Conservation (phyloP, 37 sponge, comb jelly and placozoan genomes). For the Oopsacas minuta region DNA sequence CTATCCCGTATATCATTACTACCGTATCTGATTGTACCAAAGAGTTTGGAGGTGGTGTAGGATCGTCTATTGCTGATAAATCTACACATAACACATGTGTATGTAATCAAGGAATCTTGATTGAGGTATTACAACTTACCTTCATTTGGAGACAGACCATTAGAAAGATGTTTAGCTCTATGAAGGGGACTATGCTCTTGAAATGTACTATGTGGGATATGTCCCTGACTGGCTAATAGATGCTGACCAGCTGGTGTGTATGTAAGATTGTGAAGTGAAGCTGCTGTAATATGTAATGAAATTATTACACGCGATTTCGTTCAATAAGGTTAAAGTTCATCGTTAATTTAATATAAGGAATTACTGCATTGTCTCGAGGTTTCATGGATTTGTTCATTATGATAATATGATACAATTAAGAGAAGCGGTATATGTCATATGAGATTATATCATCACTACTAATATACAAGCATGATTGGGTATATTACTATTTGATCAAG, state of each 20-base stretch:
- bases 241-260: conserved; percentile 3
- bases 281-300: not conserved
- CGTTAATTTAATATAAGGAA: too few species aligned
- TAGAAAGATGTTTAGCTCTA: not conserved
- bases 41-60: not conserved
- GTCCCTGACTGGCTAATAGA: not conserved
- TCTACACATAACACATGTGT: not conserved
- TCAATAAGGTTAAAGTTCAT: too few species aligned
- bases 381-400: too few species aligned
- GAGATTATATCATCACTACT: too few species aligned
- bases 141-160: not conserved
- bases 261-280: not conserved
- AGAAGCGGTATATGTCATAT: too few species aligned
- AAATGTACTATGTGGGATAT: not conserved
- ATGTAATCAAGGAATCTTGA: too few species aligned
- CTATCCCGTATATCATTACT: conserved; percentile 74
- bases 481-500: too few species aligned
- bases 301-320: too few species aligned
- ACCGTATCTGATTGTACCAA: conserved; percentile 41
- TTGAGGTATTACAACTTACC: not conserved
- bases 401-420: too few species aligned
- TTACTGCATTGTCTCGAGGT: too few species aligned
- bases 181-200: not conserved
- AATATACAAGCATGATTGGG: too few species aligned
- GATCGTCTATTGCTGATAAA: not conserved